phyloP scores from a whole-genome alignment of 2,888 invertebrate genomes.

The Ophonus ardosiacus region DNA sequence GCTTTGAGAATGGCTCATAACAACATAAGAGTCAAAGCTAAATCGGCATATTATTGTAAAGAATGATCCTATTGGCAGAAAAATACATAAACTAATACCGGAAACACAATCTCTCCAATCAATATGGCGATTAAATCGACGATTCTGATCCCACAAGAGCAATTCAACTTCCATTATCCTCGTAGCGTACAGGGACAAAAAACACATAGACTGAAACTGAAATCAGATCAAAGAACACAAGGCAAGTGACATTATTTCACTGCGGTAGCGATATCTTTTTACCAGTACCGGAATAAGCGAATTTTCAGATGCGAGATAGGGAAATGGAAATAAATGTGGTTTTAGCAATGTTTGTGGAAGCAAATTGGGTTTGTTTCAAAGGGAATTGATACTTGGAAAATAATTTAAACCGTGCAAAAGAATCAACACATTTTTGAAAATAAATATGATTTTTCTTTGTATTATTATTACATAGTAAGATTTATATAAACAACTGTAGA shows the following conservation, averaged over 20 bases:
- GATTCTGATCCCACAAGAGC: constrained; percentile 18
- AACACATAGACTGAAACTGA: background rate
- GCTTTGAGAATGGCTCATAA: too few species aligned
- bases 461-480: too few species aligned
- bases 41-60: background rate
- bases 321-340: background rate
- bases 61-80: background rate
- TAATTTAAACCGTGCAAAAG: background rate
- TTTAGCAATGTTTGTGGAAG: background rate
- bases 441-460: background rate
- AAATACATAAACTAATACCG: background rate
- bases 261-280: constrained; percentile 14
- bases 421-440: background rate
- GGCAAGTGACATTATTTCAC: constrained; percentile 49
- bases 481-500: too few species aligned
- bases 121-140: constrained; percentile 5
- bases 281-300: background rate
- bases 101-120: background rate
- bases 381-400: background rate
- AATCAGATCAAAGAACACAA: constrained; percentile 56
- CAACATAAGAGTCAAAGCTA: background rate
- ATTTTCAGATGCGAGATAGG: constrained; percentile 3
- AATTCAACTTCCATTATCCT: constrained; percentile 10
- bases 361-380: background rate
- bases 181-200: background rate